Conservation (phyloP, 2,888 invertebrate species). For the Busseola fusca region DNA sequence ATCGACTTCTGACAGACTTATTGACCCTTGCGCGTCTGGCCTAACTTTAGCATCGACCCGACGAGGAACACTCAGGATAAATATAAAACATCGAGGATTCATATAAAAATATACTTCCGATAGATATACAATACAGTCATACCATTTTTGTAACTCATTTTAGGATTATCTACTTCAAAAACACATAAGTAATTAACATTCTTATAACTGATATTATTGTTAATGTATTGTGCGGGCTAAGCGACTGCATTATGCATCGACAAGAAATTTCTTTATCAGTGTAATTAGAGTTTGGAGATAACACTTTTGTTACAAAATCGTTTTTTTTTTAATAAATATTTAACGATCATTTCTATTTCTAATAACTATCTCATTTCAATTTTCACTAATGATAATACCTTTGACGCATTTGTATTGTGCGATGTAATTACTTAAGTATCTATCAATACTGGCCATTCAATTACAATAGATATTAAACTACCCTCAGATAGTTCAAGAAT, state of each 20-base stretch:
- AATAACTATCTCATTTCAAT: neutral
- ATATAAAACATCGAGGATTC: constrained; percentile 22
- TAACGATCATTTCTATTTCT: neutral
- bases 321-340: constrained; percentile 9
- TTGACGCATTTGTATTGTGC: neutral
- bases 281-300: constrained; percentile 61
- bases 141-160: constrained; percentile 33
- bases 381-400: neutral
- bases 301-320: constrained; percentile 40
- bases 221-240: constrained; percentile 45
- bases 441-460: constrained; percentile 51
- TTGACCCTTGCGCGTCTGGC: constrained; percentile 40
- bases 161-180: constrained; percentile 53
- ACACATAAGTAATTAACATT: constrained; percentile 85
- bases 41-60: constrained; percentile 46
- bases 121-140: no score
- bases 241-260: constrained; percentile 48
- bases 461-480: constrained; percentile 59
- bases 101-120: constrained; percentile 6
- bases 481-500: constrained; percentile 68
- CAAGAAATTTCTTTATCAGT: constrained; percentile 62
- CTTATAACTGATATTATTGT: constrained; percentile 71
- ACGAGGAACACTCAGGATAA: constrained; percentile 28
- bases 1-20: constrained; percentile 51
- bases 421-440: constrained; percentile 20